These are phyloP conservation scores for Coryphaenoides rupestris DNA, from an alignment of 2,113 vertebrate species.

Conservation along the genomic window DNA sequence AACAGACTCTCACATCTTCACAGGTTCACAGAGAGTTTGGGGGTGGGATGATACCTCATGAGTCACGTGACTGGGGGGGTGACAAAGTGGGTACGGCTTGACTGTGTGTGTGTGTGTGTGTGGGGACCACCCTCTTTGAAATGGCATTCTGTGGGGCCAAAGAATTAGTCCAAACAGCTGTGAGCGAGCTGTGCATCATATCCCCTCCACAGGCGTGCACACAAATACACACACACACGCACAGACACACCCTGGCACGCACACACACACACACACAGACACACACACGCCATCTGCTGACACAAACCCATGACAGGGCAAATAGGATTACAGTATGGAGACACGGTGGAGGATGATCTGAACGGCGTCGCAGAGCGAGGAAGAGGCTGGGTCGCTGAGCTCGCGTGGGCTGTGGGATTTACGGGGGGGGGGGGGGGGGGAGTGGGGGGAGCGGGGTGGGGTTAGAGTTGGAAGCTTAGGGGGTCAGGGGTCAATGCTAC, in stretches of 20 bases:
- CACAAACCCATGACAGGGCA: slow-evolving; percentile 73
- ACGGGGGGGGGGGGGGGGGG: slow-evolving; percentile 18
- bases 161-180: slow-evolving; percentile 64
- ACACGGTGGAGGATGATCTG: slow-evolving; percentile 67
- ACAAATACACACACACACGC: too few relatives aligned
- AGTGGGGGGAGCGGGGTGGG: too few relatives aligned
- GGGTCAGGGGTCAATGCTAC: slow-evolving; percentile 64
- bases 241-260: too few relatives aligned
- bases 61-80: slow-evolving; percentile 17
- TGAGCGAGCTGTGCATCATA: slow-evolving; percentile 56
- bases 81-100: not conserved
- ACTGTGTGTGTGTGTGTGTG: slow-evolving; percentile 1
- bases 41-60: too few relatives aligned
- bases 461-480: slow-evolving; percentile 42
- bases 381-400: slow-evolving; percentile 22
- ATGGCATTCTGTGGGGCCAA: slow-evolving; percentile 54
- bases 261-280: not conserved
- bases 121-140: slow-evolving; percentile 46
- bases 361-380: slow-evolving; percentile 66
- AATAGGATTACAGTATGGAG: slow-evolving; percentile 74
- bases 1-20: too few relatives aligned
- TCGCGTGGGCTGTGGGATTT: slow-evolving; percentile 42
- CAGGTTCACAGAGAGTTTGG: too few relatives aligned
- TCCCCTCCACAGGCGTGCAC: slow-evolving; percentile 13
- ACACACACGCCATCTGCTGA: slow-evolving; percentile 63